Evolutionary conservation across 2,113 vertebrate species (phyloP), one percentile per base, ranked within the genome.

Genomic region (Oreocharis arfaki): DNA sequence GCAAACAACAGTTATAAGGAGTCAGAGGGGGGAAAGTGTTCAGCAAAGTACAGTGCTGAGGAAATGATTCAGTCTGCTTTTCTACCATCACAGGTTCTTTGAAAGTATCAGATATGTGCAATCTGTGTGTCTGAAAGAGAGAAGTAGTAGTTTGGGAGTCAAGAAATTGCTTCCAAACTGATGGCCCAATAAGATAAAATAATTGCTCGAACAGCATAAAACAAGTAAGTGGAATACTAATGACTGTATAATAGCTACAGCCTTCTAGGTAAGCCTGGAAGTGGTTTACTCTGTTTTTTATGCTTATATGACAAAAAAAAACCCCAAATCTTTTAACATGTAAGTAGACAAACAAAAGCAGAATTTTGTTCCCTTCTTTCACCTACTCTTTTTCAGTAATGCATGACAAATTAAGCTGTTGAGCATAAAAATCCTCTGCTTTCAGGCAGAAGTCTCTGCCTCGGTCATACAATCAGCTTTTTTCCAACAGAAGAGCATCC

Each of bases 1-100:
- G 28, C 56, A 63, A 73, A 87, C 2, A 65, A 26, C 13, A 42
- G 9, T 24, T 52, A 22, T 4, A 35, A 55, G 55, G 17, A 73
- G 49, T 18, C 4, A 19, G 41, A 47, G 5, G 8, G 16, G 6
- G 0, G 1, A 7, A 46, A 14, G 7, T 23, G 42, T 37, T 50
- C 59, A 57, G 27, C 35, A 28, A 46, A 80, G 68, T 14, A 53
- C 16, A 50, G 10, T 37, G 53, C 39, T 74, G 55, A 77, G 18
- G 16, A 56, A 84, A 53, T 59, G 0, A 55, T 13, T 30, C 37
- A 64, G 33, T n/a, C 60, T 79, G 61, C 37, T 79, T 86, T 65
- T 67, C 56, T 21, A 76, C 49, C 12, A 57, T n/a, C 68, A 52
- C 18, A 57, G 53, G 2, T 39, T 77, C 39, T 65, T 87, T 52